Percentiles rank a stretch among this genome's conserved stretches.
These are phyloP conservation scores for Sphyrna mokarran DNA, from an alignment of 2,113 vertebrate species.

Conservation along the genomic window DNA sequence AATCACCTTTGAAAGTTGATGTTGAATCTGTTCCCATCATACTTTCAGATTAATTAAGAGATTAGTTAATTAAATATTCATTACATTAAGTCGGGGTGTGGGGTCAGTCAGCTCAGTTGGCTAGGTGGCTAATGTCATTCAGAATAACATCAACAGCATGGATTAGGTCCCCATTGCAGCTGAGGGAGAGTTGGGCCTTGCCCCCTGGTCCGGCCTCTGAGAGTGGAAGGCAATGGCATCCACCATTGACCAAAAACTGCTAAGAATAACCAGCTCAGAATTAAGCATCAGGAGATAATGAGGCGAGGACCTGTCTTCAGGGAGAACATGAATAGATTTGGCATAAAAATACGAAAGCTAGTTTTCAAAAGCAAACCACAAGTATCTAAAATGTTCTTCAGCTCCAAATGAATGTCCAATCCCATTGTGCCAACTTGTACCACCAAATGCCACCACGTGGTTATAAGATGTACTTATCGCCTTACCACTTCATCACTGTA, in stretches of 20 bases:
- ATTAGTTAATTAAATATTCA: background rate
- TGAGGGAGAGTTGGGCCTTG: too few species aligned
- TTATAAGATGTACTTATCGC: conserved; percentile 33
- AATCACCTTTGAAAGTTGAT: background rate
- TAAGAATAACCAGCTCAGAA: too few species aligned
- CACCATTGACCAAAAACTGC: too few species aligned
- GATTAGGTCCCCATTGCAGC: too few species aligned
- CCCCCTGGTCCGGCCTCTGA: too few species aligned
- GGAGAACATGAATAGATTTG: too few species aligned
- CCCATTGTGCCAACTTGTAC: background rate
- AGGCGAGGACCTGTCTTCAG: too few species aligned
- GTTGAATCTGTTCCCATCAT: background rate
- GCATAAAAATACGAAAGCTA: background rate
- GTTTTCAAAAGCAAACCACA: background rate
- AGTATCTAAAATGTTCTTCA: background rate
- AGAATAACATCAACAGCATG: too few species aligned
- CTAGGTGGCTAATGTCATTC: too few species aligned
- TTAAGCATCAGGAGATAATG: too few species aligned
- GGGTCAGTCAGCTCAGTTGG: too few species aligned
- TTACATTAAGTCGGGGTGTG: background rate
- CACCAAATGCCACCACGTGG: background rate
- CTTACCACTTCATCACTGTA: conserved; percentile 42
- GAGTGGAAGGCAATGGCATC: too few species aligned
- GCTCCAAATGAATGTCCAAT: background rate
- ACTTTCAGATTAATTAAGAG: background rate